Conservation (phyloP, 2,113 vertebrate genomes). For the Salvator merianae region DNA sequence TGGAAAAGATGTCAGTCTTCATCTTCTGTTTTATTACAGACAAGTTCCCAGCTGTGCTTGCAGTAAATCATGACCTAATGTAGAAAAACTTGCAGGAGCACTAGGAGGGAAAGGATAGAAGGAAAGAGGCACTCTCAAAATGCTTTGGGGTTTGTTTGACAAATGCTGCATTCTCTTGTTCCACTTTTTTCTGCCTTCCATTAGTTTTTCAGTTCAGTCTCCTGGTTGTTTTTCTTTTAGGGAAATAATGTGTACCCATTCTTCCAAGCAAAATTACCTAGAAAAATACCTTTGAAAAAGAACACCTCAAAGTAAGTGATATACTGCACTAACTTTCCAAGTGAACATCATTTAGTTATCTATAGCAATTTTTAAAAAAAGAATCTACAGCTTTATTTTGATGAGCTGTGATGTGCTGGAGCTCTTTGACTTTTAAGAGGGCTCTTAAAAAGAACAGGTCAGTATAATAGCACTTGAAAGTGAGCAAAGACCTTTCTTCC, state of each 20-base stretch:
- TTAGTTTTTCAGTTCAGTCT: background rate
- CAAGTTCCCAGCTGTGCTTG: constrained; percentile 54
- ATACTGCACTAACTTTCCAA: background rate
- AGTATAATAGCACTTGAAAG: background rate
- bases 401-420: background rate
- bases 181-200: constrained; percentile 13
- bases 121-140: background rate
- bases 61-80: constrained; percentile 48
- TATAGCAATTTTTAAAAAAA: no score
- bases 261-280: background rate
- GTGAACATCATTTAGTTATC: background rate
- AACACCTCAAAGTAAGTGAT: background rate
- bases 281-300: background rate
- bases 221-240: background rate
- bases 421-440: background rate
- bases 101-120: background rate
- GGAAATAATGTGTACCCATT: background rate
- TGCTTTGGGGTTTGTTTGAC: constrained; percentile 14
- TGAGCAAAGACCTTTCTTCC: background rate
- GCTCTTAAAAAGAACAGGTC: background rate
- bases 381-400: background rate
- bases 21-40: constrained; percentile 41
- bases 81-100: background rate
- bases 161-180: constrained; percentile 10
- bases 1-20: constrained; percentile 29